Base-by-base conservation (phyloP, 1,140 invertebrate species). In the Drosophila athabasca region DNA sequence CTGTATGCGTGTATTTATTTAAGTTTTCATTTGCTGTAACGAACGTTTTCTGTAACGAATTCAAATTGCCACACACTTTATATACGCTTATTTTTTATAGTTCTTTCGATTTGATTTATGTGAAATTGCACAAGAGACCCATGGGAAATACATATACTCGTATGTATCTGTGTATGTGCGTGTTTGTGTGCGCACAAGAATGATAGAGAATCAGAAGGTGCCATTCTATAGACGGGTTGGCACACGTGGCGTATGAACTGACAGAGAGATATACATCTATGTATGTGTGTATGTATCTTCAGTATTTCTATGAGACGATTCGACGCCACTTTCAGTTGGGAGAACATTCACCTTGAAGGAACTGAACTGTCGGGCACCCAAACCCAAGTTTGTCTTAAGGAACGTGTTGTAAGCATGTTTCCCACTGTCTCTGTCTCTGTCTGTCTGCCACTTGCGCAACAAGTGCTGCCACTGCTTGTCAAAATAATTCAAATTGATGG, bases 401-500 rank as follows among this genome's bases (percentile, higher is more conserved):
- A 51, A 58, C 35, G 69, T 74, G 69, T 66, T 75, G 69, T 53
- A 74, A 75, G 53, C 54, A 24, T 39, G 35, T n/a, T 31, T 41
- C 15, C 48, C 13, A 13, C 45, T 26, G 5, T 29, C 29, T 43
- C 26, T 13, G 26, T 49, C 31, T 64, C 13, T 46, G 1, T 13
- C 26, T 15, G 52, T 11, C 26, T 31, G 48, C 9, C 24, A 35
- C 46, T 65, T 78, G 61, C 75, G 50, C 79, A 80, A 70, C 60
- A 76, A 85, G 70, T 78, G 69, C 72, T 83, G 84, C 77, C 72
- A 62, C 49, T 78, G 52, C 68, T 64, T 88, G 83, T 88, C 83
- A 88, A 88, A 83, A 89, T 89, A 88, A 72, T 69, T 88, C 60
- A 67, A 79, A 79, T 66, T 82, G 71, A 82, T 83, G 83, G 74